Evolutionary conservation across 92 coral and sea anemone genomes (phyloP), one percentile per base, ranked within the genome.

Genomic region (Pocillopora meandrina): DNA sequence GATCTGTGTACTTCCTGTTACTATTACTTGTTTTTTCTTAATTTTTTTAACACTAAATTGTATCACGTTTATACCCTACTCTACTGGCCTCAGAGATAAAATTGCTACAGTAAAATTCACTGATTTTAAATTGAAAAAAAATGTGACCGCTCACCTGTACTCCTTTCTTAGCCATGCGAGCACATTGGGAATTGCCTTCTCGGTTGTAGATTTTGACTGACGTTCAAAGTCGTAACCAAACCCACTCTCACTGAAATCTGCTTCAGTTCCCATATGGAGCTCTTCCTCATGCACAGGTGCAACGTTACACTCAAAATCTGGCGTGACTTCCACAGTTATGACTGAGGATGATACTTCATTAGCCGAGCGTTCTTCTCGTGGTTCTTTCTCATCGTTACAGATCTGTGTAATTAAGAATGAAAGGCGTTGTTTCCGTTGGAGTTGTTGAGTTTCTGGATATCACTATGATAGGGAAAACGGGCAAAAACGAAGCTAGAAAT

Each of bases 161-260:
- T 66, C 84, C 10, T 13, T 74, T 80, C 84, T 80, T 13, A 67
- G 65, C 75, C 84, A 66, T 23, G 84, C 65, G 4, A 74, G 75
- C 23, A 80, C 76, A 67, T 67, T 19, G 5, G 66, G 34, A 57
- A 80, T 18, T 31, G 56, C 65, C 16, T 19, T 6, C 56, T 80
- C 85, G 16, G 71, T 77, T 10, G 67, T 71, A 13, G 85, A 81
- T 8, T 23, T 20, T 17, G 85, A 70, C 19, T 13, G 14, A 17
- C 85, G n/a, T 19, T 58, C 36, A 61, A 81, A 71, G 77, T 81
- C 85, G 17, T n/a, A 77, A 1, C 61, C 59, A 18, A 19, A 61
- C n/a, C 12, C 60, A 56, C 76, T 35, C 15, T 58, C 59, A 4
- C 77, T 58, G 20, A 60, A 35, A 36, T 36, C n/a, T 35, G 59